Evolutionary conservation across 2,113 vertebrate species (phyloP), one percentile per base, ranked within the genome.

Genomic region (Paracanthobrama guichenoti): DNA sequence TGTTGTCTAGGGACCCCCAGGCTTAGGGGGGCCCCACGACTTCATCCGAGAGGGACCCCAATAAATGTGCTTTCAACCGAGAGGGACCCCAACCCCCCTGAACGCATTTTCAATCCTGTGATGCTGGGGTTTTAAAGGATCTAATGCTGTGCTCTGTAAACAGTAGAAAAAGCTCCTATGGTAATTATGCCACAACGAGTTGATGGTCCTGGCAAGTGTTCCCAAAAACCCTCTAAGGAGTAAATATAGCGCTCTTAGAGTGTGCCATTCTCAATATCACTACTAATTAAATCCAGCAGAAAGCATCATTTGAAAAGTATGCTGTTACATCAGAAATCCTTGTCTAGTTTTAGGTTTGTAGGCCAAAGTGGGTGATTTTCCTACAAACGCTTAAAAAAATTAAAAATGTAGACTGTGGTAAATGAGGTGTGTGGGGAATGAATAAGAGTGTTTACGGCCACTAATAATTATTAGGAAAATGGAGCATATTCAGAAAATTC

Each of bases 51-150:
- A 13, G 3, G 11, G 12, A 48, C 3, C 3, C 0, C 13, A 50
- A 50, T 50, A 16, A 50, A 50, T 4, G 4, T 6, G 14, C 6
- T 50, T 50, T 50, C 14, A 16, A 6, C 48, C 4, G 4, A 50
- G 14, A 14, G 48, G 48, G 48, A 16, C 14, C 48, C 14, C 14
- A 50, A 50, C 14, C 13, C 3, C 14, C 13, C 12, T 4, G 6
- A 14, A 46, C 4, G 1, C 1, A 1, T 16, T 50, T 50, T 50
- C 48, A 50, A 50, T 16, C 48, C n/a, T 6, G 26, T 16, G 44
- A 76, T 59, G 28, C 76, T 28, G 69, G 20, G 67, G 48, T 42
- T 85, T 85, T 60, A 78, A 85, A 31, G 67, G 77, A 73, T 85
- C 67, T 79, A 60, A 80, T 42, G 35, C 46, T 16, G 77, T 74